Conservation (phyloP, 2,797 vertebrate genomes). For the Acridotheres tristis region DNA sequence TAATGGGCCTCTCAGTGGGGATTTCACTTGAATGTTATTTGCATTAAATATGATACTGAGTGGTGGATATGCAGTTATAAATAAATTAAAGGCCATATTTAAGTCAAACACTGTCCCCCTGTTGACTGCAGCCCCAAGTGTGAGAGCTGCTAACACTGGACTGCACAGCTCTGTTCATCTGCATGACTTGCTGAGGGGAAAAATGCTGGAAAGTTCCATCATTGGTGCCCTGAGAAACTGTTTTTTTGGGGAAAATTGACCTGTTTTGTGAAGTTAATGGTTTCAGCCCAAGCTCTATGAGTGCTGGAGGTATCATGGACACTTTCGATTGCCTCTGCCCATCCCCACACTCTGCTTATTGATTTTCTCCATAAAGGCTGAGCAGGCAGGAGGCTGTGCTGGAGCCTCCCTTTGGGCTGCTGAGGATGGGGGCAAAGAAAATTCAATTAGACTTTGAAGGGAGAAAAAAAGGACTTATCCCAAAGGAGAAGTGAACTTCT, state of each 20-base stretch:
- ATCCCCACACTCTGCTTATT: fast-evolving
- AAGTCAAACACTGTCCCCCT: not conserved
- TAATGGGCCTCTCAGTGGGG: conserved; percentile 38
- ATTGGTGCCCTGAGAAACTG: fast-evolving
- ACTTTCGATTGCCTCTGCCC: not conserved
- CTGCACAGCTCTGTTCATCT: not conserved
- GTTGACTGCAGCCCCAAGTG: not conserved
- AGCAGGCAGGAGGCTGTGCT: not conserved
- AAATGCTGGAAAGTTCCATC: not conserved
- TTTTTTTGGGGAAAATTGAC: not conserved
- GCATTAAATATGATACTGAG: conserved; percentile 53
- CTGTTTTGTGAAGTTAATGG: not conserved
- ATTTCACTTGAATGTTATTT: conserved; percentile 51
- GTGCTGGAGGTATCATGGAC: not conserved
- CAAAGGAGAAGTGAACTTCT: not conserved
- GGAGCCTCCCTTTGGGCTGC: not conserved
- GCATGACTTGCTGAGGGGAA: not conserved
- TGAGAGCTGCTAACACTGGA: not conserved
- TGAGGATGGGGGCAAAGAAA: not conserved
- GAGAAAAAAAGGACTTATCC: not conserved
- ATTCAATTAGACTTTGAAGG: not conserved
- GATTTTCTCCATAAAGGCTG: not conserved
- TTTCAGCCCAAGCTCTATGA: not conserved
- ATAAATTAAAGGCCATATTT: conserved; percentile 47
- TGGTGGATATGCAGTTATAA: conserved; percentile 21